phyloP scores from a whole-genome alignment of 2,797 vertebrate genomes.

The Aselliscus stoliczkanus region DNA sequence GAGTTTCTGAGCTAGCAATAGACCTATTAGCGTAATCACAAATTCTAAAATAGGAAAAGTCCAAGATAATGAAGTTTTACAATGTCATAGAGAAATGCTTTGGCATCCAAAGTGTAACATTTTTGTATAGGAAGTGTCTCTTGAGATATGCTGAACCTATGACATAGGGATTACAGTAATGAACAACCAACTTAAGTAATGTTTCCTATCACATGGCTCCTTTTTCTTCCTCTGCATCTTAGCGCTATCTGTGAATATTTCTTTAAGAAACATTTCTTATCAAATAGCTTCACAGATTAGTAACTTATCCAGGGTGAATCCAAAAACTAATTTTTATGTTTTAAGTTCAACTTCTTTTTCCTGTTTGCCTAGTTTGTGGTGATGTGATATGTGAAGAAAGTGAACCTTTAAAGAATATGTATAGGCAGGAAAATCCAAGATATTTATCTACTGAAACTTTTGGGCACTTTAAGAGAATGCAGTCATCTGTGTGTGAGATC shows the following conservation, averaged over 20 bases:
- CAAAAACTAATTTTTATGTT: neutral
- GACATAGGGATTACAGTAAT: neutral
- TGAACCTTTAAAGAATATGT: conserved; percentile 5
- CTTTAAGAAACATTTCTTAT: conserved; percentile 37
- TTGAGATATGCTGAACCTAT: neutral
- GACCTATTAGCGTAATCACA: neutral
- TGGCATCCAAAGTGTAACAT: neutral
- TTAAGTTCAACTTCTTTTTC: neutral
- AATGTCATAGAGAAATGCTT: conserved; percentile 14
- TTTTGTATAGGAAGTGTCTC: neutral
- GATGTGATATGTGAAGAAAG: neutral
- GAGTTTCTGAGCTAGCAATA: neutral
- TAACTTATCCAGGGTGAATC: neutral
- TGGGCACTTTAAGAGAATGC: conserved; percentile 25
- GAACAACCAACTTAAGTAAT: neutral
- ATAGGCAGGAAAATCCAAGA: conserved; percentile 31
- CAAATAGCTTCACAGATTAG: neutral
- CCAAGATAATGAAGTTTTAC: conserved; percentile 21
- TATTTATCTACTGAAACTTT: conserved; percentile 40
- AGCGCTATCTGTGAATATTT: neutral
- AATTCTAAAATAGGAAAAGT: conserved; percentile 40
- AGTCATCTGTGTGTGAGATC: conserved; percentile 36
- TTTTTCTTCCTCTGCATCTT: neutral
- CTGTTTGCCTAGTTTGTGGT: neutral
- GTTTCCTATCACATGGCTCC: neutral